Percentiles rank a stretch among this genome's conserved stretches.
Evolutionary conservation across 2,888 invertebrate genomes (phyloP).

Genomic region (Tiphia femorata): DNA sequence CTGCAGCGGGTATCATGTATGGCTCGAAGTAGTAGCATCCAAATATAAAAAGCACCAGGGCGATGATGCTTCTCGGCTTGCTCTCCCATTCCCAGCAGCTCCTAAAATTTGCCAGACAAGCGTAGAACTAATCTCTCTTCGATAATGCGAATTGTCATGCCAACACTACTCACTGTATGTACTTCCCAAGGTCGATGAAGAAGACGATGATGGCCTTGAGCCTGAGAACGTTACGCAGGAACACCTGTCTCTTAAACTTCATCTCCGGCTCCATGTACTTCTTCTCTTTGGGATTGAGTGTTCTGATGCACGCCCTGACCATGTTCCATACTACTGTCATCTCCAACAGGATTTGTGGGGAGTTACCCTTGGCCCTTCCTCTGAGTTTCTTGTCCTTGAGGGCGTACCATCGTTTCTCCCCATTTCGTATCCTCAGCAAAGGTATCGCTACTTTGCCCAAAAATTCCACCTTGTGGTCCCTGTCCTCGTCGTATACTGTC

Average conservation of each 20-base stretch:
- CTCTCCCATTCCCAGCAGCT: slow-evolving; percentile 99
- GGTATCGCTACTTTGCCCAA: slow-evolving; percentile 93
- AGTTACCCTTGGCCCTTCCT: slow-evolving; percentile 90
- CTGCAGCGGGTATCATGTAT: slow-evolving; percentile 90
- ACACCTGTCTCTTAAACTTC: slow-evolving; percentile 95
- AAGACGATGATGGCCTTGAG: slow-evolving; percentile 90
- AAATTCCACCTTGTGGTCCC: slow-evolving; percentile 98
- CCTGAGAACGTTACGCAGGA: slow-evolving; percentile 93
- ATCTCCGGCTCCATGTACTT: slow-evolving; percentile 95
- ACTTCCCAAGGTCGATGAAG: slow-evolving; percentile 90
- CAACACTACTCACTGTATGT: slow-evolving; percentile 82
- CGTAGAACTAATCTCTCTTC: background rate
- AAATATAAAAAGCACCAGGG: slow-evolving; percentile 87
- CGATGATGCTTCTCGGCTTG: slow-evolving; percentile 84
- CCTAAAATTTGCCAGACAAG: slow-evolving; percentile 70
- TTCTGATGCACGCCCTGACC: slow-evolving; percentile 91
- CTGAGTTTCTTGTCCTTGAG: slow-evolving; percentile 95
- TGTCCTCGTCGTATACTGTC: slow-evolving; percentile 97
- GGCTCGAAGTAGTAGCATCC: slow-evolving; percentile 95
- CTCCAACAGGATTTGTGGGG: slow-evolving; percentile 91
- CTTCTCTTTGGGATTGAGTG: slow-evolving; percentile 94
- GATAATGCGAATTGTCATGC: background rate
- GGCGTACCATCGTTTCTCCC: slow-evolving; percentile 95
- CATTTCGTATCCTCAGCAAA: slow-evolving; percentile 85
- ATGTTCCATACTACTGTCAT: slow-evolving; percentile 94